Evolutionary conservation across 2,797 vertebrate species (phyloP).

Genomic region (Epinephelus malabaricus): DNA sequence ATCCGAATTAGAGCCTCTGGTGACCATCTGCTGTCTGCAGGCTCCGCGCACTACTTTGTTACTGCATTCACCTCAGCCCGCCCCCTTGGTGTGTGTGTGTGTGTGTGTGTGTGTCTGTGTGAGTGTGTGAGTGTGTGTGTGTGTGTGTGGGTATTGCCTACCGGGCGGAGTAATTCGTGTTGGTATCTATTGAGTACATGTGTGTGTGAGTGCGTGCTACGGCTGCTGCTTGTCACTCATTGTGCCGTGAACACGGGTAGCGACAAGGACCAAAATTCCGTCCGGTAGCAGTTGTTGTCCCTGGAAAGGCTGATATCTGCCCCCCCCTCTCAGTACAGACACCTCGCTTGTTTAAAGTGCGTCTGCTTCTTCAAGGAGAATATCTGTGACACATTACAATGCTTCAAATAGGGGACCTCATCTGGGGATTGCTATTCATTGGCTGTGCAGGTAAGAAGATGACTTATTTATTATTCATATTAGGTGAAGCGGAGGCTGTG

Average conservation of each 20-base stretch:
- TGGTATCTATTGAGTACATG: conserved; percentile 55
- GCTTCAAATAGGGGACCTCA: conserved; percentile 90
- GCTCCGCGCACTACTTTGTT: conserved; percentile 83
- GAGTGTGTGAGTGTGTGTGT: not conserved
- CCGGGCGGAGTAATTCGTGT: conserved; percentile 91
- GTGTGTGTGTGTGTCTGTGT: not conserved
- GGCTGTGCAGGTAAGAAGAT: conserved; percentile 91
- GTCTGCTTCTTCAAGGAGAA: conserved; percentile 81
- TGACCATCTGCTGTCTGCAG: conserved; percentile 84
- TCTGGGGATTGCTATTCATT: conserved; percentile 91
- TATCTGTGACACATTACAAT: conserved; percentile 88
- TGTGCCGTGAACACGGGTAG: conserved; percentile 89
- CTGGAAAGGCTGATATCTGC: conserved; percentile 50
- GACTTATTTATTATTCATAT: conserved; percentile 32
- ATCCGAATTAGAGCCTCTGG: conserved; percentile 78
- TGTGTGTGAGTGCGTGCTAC: conserved; percentile 85
- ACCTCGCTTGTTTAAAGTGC: conserved; percentile 58
- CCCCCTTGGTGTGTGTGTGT: conserved; percentile 38
- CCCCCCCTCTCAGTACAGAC: conserved; percentile 31
- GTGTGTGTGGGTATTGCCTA: conserved; percentile 65
- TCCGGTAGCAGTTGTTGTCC: conserved; percentile 69
- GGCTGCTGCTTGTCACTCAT: conserved; percentile 92
- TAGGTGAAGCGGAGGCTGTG: conserved; percentile 5
- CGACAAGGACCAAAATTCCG: conserved; percentile 81
- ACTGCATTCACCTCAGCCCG: conserved; percentile 69